Percentiles rank a stretch among this genome's conserved stretches.
These are phyloP conservation scores for Coreoperca whiteheadi DNA, from an alignment of 2,113 vertebrate species.

Conservation along the genomic window DNA sequence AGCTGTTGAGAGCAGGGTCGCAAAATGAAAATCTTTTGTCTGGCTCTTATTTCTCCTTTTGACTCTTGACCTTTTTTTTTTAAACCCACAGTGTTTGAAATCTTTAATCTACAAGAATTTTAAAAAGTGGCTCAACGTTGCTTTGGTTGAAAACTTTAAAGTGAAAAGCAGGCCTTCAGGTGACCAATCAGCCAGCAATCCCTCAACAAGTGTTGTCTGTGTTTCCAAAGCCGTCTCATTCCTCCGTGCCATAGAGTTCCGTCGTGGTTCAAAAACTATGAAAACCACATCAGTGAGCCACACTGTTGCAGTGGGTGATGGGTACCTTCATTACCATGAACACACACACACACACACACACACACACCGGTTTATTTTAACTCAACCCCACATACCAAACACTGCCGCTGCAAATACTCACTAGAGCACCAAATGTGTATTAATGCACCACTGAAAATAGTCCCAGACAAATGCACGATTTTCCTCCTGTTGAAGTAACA, in stretches of 20 bases:
- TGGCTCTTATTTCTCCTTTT: slow-evolving; percentile 21
- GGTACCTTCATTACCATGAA: not conserved
- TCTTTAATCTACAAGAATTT: not conserved
- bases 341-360: not conserved
- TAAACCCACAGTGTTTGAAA: slow-evolving; percentile 1
- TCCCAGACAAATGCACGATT: not conserved
- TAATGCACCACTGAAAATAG: not conserved
- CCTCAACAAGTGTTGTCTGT: no score
- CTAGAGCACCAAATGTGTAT: not conserved
- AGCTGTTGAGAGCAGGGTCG: slow-evolving; percentile 14
- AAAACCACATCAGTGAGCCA: not conserved
- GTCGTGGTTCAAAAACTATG: no score
- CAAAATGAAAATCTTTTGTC: slow-evolving; percentile 15
- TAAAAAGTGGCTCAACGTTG: not conserved
- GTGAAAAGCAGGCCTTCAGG: not conserved
- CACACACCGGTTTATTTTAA: not conserved
- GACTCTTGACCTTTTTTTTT: not conserved
- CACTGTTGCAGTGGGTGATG: not conserved
- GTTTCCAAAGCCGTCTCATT: no score
- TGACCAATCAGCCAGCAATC: not conserved
- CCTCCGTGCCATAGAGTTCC: no score
- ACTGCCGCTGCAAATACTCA: not conserved
- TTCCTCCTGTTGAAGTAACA: not conserved
- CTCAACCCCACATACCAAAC: not conserved
- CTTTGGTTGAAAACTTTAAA: not conserved